Percentiles rank a stretch among this genome's conserved stretches.
Evolutionary conservation across 2,888 invertebrate species (phyloP).

Genomic region (Drosophila paramelanica): DNA sequence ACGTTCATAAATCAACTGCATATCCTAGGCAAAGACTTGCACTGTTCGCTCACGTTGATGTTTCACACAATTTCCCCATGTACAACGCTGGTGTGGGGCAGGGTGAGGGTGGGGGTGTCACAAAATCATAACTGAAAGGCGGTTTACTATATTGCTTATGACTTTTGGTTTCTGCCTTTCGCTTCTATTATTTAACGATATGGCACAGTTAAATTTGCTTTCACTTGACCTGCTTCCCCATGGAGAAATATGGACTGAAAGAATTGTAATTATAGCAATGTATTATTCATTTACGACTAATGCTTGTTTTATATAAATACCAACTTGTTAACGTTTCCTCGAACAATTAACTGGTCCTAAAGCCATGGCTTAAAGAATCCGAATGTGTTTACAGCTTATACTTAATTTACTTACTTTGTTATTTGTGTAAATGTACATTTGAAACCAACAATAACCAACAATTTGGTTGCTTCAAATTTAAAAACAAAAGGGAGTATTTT

Average conservation of each 20-base stretch:
- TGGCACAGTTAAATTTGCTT: neutral
- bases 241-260: neutral
- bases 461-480: too few relatives aligned
- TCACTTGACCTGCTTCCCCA: neutral
- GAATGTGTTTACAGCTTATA: too few relatives aligned
- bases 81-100: neutral
- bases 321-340: neutral
- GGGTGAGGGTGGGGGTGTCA: neutral
- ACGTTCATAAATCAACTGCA: conserved; percentile 54
- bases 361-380: too few relatives aligned
- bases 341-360: too few relatives aligned
- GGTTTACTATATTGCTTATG: too few relatives aligned
- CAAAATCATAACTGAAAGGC: neutral
- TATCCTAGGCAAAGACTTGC: neutral
- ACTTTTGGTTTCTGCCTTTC: too few relatives aligned
- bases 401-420: too few relatives aligned
- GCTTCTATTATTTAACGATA: neutral
- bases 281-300: neutral
- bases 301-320: neutral
- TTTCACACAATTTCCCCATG: conserved; percentile 1
- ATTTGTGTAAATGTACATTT: too few relatives aligned
- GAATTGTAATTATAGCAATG: neutral
- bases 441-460: too few relatives aligned
- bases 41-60: conserved; percentile 28
- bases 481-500: too few relatives aligned